phyloP scores from a whole-genome alignment of 2,113 vertebrate genomes.

The Syngnathus floridae region DNA sequence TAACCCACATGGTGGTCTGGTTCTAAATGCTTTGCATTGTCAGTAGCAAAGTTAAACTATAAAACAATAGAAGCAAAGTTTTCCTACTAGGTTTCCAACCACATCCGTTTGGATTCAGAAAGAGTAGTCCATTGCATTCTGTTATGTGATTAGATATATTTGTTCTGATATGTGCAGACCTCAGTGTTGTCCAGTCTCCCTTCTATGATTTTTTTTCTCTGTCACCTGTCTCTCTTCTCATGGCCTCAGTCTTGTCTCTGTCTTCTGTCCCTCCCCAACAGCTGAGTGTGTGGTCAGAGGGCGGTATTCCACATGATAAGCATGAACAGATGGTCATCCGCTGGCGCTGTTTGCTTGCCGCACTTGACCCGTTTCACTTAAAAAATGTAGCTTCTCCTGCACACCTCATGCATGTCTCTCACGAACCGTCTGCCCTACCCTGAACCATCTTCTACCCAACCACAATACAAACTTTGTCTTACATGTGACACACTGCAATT shows the following conservation, averaged over 20 bases:
- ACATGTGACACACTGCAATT: background rate
- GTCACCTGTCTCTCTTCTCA: constrained; percentile 64
- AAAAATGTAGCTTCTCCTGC: background rate
- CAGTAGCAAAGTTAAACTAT: background rate
- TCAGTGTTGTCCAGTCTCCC: constrained; percentile 15
- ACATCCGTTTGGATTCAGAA: background rate
- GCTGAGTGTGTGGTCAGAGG: constrained; percentile 51
- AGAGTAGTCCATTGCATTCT: background rate
- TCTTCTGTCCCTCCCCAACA: constrained; percentile 41
- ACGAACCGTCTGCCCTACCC: background rate
- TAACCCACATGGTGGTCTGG: constrained; percentile 3
- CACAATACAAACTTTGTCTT: background rate
- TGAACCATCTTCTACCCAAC: background rate
- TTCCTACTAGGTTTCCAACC: background rate
- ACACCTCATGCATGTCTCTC: constrained; percentile 5
- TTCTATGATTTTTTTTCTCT: constrained; percentile 21
- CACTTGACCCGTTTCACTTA: constrained; percentile 22
- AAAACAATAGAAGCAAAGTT: background rate
- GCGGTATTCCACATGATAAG: constrained; percentile 60
- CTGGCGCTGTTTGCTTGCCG: constrained; percentile 34
- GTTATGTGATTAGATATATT: constrained; percentile 5
- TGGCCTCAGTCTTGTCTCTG: constrained; percentile 48
- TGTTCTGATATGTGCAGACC: constrained; percentile 13
- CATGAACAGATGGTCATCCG: constrained; percentile 62
- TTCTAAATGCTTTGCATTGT: background rate